These are phyloP conservation scores for Choreutis nemorana DNA, from an alignment of 2,888 invertebrate species.

Conservation along the genomic window DNA sequence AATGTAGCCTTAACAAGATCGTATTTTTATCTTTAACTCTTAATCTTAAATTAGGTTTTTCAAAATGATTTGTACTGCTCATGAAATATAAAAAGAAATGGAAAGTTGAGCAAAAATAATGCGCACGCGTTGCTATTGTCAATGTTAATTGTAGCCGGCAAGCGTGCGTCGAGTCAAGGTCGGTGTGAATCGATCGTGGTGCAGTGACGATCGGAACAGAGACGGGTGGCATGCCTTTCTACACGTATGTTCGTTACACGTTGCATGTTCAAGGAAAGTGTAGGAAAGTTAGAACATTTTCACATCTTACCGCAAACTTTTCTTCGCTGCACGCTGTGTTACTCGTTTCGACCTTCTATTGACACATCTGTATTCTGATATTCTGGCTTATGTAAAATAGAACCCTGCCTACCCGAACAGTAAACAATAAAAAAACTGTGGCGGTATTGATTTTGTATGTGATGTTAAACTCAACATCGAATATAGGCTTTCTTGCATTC, in stretches of 20 bases:
- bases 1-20: too few species aligned
- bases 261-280: slow-evolving; percentile 40
- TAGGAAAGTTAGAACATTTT: slow-evolving; percentile 55
- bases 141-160: slow-evolving; percentile 47
- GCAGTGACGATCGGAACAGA: slow-evolving; percentile 20
- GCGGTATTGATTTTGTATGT: too few species aligned
- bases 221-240: slow-evolving; percentile 20
- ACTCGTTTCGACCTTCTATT: neutral
- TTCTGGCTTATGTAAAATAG: too few species aligned
- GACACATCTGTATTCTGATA: too few species aligned
- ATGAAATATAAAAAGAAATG: slow-evolving; percentile 19
- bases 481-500: too few species aligned
- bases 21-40: too few species aligned
- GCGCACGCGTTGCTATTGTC: slow-evolving; percentile 49
- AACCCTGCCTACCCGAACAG: too few species aligned
- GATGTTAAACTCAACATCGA: too few species aligned
- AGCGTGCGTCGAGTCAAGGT: slow-evolving; percentile 50
- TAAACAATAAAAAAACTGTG: too few species aligned
- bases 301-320: slow-evolving; percentile 27
- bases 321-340: slow-evolving; percentile 22
- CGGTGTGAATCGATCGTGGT: slow-evolving; percentile 33
- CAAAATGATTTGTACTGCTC: too few species aligned
- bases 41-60: too few species aligned
- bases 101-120: slow-evolving; percentile 22
- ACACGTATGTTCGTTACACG: slow-evolving; percentile 30